Evolutionary conservation across 1,140 invertebrate species (phyloP).

Genomic region (Hycleus cichorii): DNA sequence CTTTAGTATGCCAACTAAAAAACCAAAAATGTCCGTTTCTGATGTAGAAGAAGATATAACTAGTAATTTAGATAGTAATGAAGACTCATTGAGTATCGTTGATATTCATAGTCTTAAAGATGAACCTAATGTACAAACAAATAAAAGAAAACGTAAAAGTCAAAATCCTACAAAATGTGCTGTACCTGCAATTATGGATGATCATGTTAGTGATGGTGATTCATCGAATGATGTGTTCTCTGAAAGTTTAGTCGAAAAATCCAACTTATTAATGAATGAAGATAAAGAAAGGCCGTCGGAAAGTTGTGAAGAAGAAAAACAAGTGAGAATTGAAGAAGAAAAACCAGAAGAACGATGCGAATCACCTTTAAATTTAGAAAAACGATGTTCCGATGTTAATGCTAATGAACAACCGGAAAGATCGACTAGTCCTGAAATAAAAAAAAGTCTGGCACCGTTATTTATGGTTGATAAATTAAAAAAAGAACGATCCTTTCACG

Average conservation of each 20-base stretch:
- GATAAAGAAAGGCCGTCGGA: conserved; percentile 16
- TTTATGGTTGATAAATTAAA: conserved; percentile 38
- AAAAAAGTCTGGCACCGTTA: conserved; percentile 38
- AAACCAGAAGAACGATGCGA: conserved; percentile 24
- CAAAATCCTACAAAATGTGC: conserved; percentile 84
- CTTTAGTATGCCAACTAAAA: conserved; percentile 56
- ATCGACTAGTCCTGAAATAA: conserved; percentile 32
- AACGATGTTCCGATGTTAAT: conserved; percentile 36
- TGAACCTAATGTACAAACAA: conserved; percentile 44
- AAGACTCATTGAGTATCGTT: conserved; percentile 57
- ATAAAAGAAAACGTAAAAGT: conserved; percentile 80
- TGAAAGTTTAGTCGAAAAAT: conserved; percentile 29
- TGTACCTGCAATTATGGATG: conserved; percentile 47
- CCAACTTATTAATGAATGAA: conserved; percentile 12
- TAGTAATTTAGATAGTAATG: conserved; percentile 66
- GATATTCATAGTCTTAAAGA: conserved; percentile 49
- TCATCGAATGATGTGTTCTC: conserved; percentile 54
- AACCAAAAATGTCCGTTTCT: conserved; percentile 50
- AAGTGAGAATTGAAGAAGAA: conserved; percentile 17
- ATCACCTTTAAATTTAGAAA: conserved; percentile 35
- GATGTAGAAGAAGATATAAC: conserved; percentile 58
- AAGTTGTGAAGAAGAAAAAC: conserved; percentile 15
- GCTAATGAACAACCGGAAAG: conserved; percentile 36
- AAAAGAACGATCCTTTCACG: conserved; percentile 33
- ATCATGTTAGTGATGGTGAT: conserved; percentile 49